These are phyloP conservation scores for Tetragonula clypearis DNA, from an alignment of 1,140 invertebrate species.

Conservation along the genomic window DNA sequence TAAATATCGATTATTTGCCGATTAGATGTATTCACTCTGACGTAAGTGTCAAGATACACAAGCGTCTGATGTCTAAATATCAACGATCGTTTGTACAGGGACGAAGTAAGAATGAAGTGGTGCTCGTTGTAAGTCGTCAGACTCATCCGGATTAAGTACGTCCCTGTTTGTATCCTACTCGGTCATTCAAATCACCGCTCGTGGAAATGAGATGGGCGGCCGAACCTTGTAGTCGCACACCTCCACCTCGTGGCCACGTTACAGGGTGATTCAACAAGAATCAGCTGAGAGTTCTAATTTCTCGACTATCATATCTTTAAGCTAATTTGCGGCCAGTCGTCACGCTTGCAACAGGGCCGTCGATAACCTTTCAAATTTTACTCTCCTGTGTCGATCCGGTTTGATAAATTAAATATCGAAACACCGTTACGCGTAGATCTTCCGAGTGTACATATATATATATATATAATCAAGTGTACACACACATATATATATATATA, in stretches of 20 bases:
- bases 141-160: slow-evolving; percentile 36
- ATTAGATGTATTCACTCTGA: too few relatives aligned
- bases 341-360: background rate
- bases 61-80: too few relatives aligned
- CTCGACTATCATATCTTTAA: slow-evolving; percentile 41
- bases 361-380: background rate
- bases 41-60: background rate
- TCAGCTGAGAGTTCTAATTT: slow-evolving; percentile 60
- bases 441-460: slow-evolving; percentile 49
- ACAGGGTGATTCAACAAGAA: slow-evolving; percentile 65
- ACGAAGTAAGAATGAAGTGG: background rate
- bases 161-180: slow-evolving; percentile 62
- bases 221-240: slow-evolving; percentile 47
- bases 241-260: slow-evolving; percentile 28
- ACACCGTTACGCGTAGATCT: background rate
- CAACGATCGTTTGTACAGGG: background rate
- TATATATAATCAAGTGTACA: too few relatives aligned
- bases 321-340: slow-evolving; percentile 17
- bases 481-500: too few relatives aligned
- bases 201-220: slow-evolving; percentile 63
- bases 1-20: too few relatives aligned
- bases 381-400: background rate
- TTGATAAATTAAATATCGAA: background rate
- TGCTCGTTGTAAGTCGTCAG: background rate
- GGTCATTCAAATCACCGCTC: slow-evolving; percentile 71